phyloP scores from a whole-genome alignment of 2,888 invertebrate species.

The Agelastica alni region DNA sequence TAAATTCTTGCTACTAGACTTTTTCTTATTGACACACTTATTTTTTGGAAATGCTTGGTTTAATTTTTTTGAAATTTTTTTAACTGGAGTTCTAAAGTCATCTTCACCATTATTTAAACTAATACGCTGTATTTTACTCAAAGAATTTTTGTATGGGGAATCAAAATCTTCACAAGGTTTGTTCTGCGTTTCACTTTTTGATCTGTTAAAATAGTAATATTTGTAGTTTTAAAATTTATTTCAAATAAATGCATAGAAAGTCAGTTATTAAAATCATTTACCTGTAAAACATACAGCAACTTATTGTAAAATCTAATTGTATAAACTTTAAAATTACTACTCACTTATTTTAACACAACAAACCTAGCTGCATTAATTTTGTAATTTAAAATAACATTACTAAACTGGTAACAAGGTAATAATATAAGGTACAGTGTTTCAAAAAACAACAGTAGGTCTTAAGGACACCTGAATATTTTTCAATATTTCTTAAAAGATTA shows the following conservation, averaged over 20 bases:
- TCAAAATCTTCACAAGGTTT: conserved; percentile 28
- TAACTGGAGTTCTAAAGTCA: conserved; percentile 47
- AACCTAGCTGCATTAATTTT: no score
- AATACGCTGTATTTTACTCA: conserved; percentile 37
- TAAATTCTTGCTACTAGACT: conserved; percentile 38
- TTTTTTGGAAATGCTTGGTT: conserved; percentile 31
- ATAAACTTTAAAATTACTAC: no score
- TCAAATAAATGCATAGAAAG: not conserved
- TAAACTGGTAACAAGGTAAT: no score
- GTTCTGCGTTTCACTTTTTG: conserved; percentile 10
- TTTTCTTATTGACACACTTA: conserved; percentile 24
- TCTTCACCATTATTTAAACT: conserved; percentile 36
- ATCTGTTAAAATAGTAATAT: conserved; percentile 15
- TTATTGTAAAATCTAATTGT: no score
- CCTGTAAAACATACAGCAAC: no score
- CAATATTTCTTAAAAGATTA: no score
- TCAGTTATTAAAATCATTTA: no score
- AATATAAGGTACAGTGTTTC: no score
- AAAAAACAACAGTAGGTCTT: no score
- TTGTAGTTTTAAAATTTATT: not conserved
- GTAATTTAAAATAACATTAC: no score
- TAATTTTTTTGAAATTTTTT: conserved; percentile 35
- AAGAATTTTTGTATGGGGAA: conserved; percentile 43
- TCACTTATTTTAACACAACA: no score
- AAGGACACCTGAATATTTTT: no score